Base-by-base conservation (phyloP, 2,113 vertebrate species). In the Oriolus oriolus region DNA sequence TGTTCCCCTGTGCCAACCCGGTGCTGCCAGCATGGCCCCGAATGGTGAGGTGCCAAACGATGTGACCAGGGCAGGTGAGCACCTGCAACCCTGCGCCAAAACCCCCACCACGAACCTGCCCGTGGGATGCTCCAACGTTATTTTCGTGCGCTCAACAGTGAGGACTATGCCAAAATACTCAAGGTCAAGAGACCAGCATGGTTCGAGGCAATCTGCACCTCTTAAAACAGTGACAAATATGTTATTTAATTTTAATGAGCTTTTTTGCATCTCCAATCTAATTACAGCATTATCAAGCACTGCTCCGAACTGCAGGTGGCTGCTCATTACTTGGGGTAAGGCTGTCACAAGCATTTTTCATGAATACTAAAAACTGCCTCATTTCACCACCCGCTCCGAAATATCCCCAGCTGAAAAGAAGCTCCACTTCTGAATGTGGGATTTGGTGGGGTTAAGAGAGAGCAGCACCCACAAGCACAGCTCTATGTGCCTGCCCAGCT, bases 231-330 rank as follows among this genome's bases (percentile, higher is more conserved):
- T 98, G 98, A 98, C 97, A 98, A 98, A 98, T 98, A 98, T 88
- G 98, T 98, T 98, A 98, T 98, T 98, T 98, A 98, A 98, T 98
- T 98, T 98, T 98, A 98, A 98, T 98, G 98, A 98, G 98, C 97
- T 97, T 98, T 98, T 98, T 96, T 98, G 97, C 98, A 98, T 98
- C 98, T 98, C 97, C 98, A 96, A 98, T 98, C 98, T 98, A 98
- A 98, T 98, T 98, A 98, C 93, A 49, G 98, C 97, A 98, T 98
- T 98, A 98, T 98, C 98, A 98, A 98, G 98, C 95, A 97, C 97
- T 95, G 98, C 98, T 98, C 97, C 26, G 96, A 98, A 96, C 98
- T 96, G 98, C 98, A 98, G 98, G 98, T 98, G 98, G 98, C 96
- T 98, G 94, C 98, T 97, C 98, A 96, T 98, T 97, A 97, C 97